Evolutionary conservation across 2,113 vertebrate genomes (phyloP).

Genomic region (Elanoides forficatus): DNA sequence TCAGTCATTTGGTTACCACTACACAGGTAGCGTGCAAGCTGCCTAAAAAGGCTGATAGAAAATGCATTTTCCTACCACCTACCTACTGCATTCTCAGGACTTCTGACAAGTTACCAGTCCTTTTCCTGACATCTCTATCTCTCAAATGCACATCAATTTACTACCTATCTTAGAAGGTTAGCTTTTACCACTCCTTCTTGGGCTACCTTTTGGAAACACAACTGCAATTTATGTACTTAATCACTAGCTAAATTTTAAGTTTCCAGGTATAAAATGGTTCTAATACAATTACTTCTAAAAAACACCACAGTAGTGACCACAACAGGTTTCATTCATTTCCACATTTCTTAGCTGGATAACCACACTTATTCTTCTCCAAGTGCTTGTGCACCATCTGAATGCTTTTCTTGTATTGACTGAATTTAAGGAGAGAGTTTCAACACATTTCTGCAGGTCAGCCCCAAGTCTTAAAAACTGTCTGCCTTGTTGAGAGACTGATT

Average conservation of each 20-base stretch:
- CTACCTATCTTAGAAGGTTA: neutral
- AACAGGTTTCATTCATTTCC: neutral
- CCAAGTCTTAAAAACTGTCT: neutral
- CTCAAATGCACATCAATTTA: neutral
- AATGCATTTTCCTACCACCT: neutral
- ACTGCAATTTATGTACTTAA: neutral
- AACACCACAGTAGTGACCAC: neutral
- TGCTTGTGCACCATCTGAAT: neutral
- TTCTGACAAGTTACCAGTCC: neutral
- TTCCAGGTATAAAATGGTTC: neutral
- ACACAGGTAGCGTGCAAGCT: neutral
- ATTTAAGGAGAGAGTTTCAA: neutral
- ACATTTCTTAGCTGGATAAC: neutral
- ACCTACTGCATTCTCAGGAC: neutral
- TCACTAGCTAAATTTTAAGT: neutral
- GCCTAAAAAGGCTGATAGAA: neutral
- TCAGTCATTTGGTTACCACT: neutral
- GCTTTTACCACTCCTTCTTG: neutral
- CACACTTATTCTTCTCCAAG: neutral
- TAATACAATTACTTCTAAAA: neutral
- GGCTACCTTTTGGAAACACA: neutral
- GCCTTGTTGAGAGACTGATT: neutral
- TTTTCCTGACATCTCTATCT: neutral
- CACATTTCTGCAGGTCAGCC: neutral
- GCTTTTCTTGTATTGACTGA: neutral